Evolutionary conservation across 2,113 vertebrate genomes (phyloP).

Genomic region (Corythoichthys intestinalis): DNA sequence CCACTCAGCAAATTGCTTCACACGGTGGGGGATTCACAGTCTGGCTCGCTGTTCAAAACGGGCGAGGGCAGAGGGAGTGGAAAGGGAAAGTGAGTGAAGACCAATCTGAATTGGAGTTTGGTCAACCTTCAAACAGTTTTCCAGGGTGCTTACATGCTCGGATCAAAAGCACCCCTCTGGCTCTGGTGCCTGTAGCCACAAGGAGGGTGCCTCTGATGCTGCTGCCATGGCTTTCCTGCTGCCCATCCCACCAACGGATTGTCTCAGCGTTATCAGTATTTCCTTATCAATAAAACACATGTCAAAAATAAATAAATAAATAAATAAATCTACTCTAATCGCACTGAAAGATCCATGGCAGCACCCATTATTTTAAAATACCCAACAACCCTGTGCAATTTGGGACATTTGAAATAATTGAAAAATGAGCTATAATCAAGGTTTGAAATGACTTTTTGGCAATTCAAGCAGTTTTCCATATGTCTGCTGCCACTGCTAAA

Average conservation of each 20-base stretch:
- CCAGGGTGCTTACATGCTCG: constrained; percentile 56
- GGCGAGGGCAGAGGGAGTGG: constrained; percentile 13
- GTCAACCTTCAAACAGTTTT: constrained; percentile 65
- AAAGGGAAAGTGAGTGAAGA: constrained; percentile 26
- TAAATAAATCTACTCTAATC: too few species aligned
- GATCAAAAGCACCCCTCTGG: constrained; percentile 66
- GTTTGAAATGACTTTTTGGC: not conserved
- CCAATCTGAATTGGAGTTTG: constrained; percentile 62
- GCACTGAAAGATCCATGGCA: too few species aligned
- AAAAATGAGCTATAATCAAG: not conserved
- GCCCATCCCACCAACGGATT: constrained; percentile 11
- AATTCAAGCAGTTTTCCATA: not conserved
- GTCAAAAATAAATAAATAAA: too few species aligned
- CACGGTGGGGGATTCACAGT: constrained; percentile 36
- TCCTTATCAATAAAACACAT: too few species aligned
- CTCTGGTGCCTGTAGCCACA: constrained; percentile 47
- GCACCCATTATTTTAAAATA: too few species aligned
- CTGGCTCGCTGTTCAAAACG: constrained; percentile 54
- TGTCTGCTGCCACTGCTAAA: too few species aligned
- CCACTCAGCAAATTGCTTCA: constrained; percentile 55
- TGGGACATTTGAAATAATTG: too few species aligned
- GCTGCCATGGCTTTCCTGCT: constrained; percentile 37
- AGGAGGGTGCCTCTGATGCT: constrained; percentile 50
- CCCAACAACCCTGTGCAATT: too few species aligned
- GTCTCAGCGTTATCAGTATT: not conserved